Evolutionary conservation across 2,113 vertebrate species (phyloP).

Genomic region (Narcine bancroftii): DNA sequence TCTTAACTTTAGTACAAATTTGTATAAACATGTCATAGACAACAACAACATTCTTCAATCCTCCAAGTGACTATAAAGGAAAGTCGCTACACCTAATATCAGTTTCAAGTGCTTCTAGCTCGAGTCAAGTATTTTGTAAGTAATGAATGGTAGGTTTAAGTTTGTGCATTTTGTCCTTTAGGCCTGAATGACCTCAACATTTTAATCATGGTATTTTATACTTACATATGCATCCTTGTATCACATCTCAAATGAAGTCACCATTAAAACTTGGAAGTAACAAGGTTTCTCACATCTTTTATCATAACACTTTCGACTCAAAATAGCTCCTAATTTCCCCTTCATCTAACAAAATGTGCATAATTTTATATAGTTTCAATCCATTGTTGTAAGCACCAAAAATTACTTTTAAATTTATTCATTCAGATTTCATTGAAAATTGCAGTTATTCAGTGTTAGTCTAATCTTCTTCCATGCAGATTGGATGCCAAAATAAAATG

Average conservation of each 20-base stretch:
- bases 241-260: background rate
- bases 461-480: background rate
- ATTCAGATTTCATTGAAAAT: background rate
- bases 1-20: too few relatives aligned
- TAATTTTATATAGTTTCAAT: background rate
- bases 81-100: too few relatives aligned
- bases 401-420: background rate
- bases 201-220: background rate
- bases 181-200: background rate
- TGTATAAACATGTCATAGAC: too few relatives aligned
- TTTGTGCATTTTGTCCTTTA: background rate
- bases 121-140: too few relatives aligned
- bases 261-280: background rate
- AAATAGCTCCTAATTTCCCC: background rate
- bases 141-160: too few relatives aligned
- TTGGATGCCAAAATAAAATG: background rate
- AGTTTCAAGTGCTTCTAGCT: too few relatives aligned
- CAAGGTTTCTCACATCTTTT: background rate
- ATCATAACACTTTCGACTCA: background rate
- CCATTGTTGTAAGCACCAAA: background rate
- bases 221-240: background rate
- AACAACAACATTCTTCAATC: too few relatives aligned
- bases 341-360: background rate
- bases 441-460: background rate
- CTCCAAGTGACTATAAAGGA: too few relatives aligned